Evolutionary conservation across 2,113 vertebrate genomes (phyloP).

Genomic region (Notarius quadriscutis): DNA sequence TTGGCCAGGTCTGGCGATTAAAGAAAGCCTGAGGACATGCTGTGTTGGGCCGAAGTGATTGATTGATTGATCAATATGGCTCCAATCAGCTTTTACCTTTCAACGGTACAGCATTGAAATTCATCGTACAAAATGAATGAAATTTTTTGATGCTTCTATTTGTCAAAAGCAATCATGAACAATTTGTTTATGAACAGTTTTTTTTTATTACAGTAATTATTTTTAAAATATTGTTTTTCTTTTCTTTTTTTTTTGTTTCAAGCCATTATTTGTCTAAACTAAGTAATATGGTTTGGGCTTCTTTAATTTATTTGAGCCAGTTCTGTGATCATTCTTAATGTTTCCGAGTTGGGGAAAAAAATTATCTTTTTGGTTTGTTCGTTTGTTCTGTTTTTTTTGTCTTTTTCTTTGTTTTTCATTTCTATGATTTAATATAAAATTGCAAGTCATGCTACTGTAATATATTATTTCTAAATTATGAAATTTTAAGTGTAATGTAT

Average conservation of each 20-base stretch:
- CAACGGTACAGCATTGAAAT: conserved; percentile 10
- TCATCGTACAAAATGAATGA: background rate
- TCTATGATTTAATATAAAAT: conserved; percentile 72
- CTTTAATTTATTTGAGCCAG: conserved; percentile 82
- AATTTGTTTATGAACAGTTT: conserved; percentile 55
- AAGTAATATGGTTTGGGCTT: conserved; percentile 65
- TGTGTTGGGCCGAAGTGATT: background rate
- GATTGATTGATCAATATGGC: conserved; percentile 5
- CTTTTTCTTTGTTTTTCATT: conserved; percentile 58
- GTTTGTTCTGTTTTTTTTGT: conserved; percentile 49
- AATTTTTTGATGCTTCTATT: conserved; percentile 46
- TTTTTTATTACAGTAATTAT: conserved; percentile 19
- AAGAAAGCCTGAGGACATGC: background rate
- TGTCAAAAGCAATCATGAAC: conserved; percentile 46
- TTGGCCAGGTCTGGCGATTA: background rate
- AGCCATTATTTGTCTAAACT: conserved; percentile 59
- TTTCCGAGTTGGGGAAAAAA: conserved; percentile 53
- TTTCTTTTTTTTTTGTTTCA: conserved; percentile 17
- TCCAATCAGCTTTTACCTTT: conserved; percentile 10
- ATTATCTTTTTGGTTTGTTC: conserved; percentile 62
- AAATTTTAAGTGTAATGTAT: conserved; percentile 73
- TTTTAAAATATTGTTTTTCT: background rate
- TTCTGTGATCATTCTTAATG: conserved; percentile 61
- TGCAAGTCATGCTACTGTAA: conserved; percentile 76
- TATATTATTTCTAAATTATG: conserved; percentile 81